Evolutionary conservation across 1,140 invertebrate genomes (phyloP).

Genomic region (Tribolium castaneum): DNA sequence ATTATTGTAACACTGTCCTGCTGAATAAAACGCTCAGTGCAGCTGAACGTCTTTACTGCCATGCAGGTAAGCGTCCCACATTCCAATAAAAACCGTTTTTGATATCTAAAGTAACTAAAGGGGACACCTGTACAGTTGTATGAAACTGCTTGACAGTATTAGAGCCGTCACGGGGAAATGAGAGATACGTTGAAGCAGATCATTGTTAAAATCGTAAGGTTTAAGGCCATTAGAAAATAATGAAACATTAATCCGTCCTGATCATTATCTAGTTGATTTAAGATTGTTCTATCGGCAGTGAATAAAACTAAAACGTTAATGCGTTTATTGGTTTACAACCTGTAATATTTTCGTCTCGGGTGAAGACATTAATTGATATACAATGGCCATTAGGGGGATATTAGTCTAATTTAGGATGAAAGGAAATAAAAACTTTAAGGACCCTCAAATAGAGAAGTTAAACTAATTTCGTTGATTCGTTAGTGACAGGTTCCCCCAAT

Average conservation of each 20-base stretch:
- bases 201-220: neutral
- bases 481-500: neutral
- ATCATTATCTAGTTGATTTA: constrained; percentile 25
- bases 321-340: constrained; percentile 38
- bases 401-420: constrained; percentile 36
- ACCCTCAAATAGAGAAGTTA: constrained; percentile 29
- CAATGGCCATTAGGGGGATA: constrained; percentile 29
- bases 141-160: neutral
- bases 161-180: neutral
- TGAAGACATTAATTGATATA: constrained; percentile 40
- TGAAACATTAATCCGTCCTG: constrained; percentile 6
- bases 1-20: too few species aligned
- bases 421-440: constrained; percentile 31
- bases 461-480: constrained; percentile 16
- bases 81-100: neutral
- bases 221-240: constrained; percentile 10
- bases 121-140: neutral
- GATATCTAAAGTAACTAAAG: neutral
- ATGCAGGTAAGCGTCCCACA: neutral
- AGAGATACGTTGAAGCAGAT: neutral
- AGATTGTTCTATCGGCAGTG: constrained; percentile 8
- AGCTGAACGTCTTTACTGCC: too few species aligned
- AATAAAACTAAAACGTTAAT: constrained; percentile 33
- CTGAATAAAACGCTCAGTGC: too few species aligned
- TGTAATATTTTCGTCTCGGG: constrained; percentile 20